Evolutionary conservation across 1,140 invertebrate genomes (phyloP).

Genomic region (Ridgeia piscesae): DNA sequence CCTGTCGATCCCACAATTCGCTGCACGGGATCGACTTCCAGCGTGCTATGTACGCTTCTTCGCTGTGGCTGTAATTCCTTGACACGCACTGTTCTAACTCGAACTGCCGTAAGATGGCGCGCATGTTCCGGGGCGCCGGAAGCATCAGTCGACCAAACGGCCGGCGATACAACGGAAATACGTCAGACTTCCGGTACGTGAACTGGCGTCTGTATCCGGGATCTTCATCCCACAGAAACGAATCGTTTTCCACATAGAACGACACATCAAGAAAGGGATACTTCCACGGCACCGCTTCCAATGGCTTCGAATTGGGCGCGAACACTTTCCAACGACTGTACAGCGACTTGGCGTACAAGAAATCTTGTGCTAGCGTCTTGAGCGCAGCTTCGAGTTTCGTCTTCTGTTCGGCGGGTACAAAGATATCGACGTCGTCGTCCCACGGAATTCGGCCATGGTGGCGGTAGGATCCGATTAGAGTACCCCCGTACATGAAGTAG

Average conservation of each 20-base stretch:
- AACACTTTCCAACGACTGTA: background rate
- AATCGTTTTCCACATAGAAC: background rate
- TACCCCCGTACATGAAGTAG: slow-evolving; percentile 44
- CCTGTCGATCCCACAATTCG: background rate
- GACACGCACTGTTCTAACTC: background rate
- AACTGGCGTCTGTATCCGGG: background rate
- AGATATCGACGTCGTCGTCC: slow-evolving; percentile 51
- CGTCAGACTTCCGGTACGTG: background rate
- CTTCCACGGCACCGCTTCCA: background rate
- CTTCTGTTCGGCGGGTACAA: slow-evolving; percentile 35
- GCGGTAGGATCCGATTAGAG: slow-evolving; percentile 40
- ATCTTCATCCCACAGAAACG: background rate
- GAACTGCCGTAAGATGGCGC: background rate
- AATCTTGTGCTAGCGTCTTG: background rate
- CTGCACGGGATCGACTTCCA: background rate
- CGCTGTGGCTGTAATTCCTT: background rate
- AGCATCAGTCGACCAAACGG: background rate
- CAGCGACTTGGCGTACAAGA: background rate
- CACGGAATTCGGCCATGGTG: slow-evolving; percentile 46
- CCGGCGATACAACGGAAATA: background rate
- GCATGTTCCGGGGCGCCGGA: background rate
- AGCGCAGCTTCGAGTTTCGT: background rate
- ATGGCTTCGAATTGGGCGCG: background rate
- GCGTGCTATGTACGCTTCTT: background rate
- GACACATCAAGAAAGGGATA: slow-evolving; percentile 14